Evolutionary conservation across 2,888 invertebrate species (phyloP), one percentile per base, ranked within the genome.

Genomic region (Brenthis daphne): DNA sequence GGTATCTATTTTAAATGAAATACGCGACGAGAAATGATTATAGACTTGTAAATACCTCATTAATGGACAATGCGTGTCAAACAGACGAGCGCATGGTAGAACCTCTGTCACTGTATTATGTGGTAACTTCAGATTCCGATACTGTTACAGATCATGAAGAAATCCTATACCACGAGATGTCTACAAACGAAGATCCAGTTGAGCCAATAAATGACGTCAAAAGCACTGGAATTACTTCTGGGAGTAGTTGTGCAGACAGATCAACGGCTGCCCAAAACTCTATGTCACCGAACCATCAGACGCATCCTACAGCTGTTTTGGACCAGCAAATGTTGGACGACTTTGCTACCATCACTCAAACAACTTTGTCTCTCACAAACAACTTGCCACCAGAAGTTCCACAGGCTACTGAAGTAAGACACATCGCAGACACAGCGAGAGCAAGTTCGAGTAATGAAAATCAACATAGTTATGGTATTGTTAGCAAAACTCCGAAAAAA

Each of bases 71-170:
- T 20, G 20, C 20, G 20, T 20, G 20, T 20, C 20, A 20, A 20
- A 20, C 20, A 20, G 20, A 20, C 20, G 20, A 20, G 20, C 20
- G 20, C 20, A 20, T 20, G 20, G 20, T 20, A 20, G 16, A 16
- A 1, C 20, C 1, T 20, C 20, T 20, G 20, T 20, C 20, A 20
- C 20, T 20, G 20, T 20, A 20, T 20, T 20, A 20, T 20, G 20
- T 20, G 20, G 1, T 20, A 20, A 20, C 20, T 20, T 67, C 68
- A 47, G 60, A 64, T 64, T 58, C 68, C 47, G 68, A 58, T 58
- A 16, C 6, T 50, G 50, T 50, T 50, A 50, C 14, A 13, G 50
- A 50, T 50, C 50, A 48, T 48, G 55, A 54, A 55, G 24, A 29
- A 48, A 47, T 24, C 20, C 24, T 43, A 61, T 1, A 20, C 20